Conservation (phyloP, 2,113 vertebrate genomes). For the Clupea harengus region DNA sequence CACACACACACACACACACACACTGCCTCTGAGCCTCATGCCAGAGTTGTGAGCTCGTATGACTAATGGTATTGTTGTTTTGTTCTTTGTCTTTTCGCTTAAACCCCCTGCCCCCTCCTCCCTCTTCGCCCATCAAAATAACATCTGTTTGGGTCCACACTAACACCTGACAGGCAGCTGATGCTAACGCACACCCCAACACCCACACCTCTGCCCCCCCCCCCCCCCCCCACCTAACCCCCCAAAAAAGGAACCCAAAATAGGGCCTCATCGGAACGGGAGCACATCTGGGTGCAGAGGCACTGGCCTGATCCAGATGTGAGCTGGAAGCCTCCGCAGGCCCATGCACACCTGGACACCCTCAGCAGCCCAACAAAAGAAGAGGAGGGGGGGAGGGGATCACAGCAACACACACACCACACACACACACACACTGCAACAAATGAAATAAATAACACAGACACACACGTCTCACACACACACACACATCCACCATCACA, state of each 20-base stretch:
- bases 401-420: neutral
- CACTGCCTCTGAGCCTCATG: constrained; percentile 61
- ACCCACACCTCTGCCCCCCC: neutral
- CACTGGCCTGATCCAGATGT: constrained; percentile 54
- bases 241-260: constrained; percentile 27
- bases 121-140: constrained; percentile 68
- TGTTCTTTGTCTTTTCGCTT: constrained; percentile 53
- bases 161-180: constrained; percentile 74
- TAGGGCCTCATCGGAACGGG: constrained; percentile 35
- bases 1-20: too few relatives aligned
- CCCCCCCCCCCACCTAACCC: constrained; percentile 21
- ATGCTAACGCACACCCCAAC: constrained; percentile 46
- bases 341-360: constrained; percentile 53
- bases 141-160: constrained; percentile 73
- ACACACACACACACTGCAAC: neutral
- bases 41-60: constrained; percentile 59
- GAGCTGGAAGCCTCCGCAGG: constrained; percentile 34
- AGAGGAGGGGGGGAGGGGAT: neutral
- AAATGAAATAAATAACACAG: neutral
- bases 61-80: constrained; percentile 55
- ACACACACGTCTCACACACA: neutral
- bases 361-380: constrained; percentile 32
- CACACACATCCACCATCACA: neutral
- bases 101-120: constrained; percentile 17
- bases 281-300: constrained; percentile 54